phyloP scores from a whole-genome alignment of 2,888 invertebrate genomes.

The Drosophila tripunctata region DNA sequence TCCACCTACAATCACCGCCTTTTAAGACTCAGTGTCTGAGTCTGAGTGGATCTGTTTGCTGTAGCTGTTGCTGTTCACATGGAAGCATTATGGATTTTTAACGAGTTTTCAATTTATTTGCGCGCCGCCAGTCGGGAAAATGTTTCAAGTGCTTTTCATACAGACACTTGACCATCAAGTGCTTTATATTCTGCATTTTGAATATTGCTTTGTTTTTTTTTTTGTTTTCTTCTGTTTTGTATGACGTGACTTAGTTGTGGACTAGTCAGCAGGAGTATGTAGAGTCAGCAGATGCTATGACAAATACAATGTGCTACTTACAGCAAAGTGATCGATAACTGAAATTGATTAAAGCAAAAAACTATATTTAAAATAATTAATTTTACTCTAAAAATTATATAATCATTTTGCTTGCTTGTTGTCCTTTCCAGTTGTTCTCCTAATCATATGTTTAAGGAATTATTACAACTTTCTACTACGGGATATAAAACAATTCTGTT shows the following conservation, averaged over 20 bases:
- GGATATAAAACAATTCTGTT: no score
- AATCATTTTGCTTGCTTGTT: no score
- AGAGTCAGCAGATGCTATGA: constrained; percentile 10
- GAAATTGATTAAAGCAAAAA: not conserved
- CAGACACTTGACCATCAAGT: constrained; percentile 79
- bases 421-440: no score
- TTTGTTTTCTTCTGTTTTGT: constrained; percentile 3
- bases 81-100: constrained; percentile 84
- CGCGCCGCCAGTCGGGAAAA: constrained; percentile 75
- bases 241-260: constrained; percentile 46
- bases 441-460: no score
- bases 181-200: constrained; percentile 55
- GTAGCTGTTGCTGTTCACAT: constrained; percentile 42
- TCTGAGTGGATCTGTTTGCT: constrained; percentile 47
- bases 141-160: constrained; percentile 79
- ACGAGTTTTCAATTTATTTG: constrained; percentile 84
- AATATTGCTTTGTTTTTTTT: constrained; percentile 7
- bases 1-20: not conserved
- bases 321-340: not conserved
- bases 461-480: no score
- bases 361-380: no score
- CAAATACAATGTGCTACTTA: constrained; percentile 23
- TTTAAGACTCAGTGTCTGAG: constrained; percentile 8
- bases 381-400: no score
- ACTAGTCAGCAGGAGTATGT: constrained; percentile 31